Evolutionary conservation across 1,140 invertebrate genomes (phyloP).

Genomic region (Bombus cullumanus): DNA sequence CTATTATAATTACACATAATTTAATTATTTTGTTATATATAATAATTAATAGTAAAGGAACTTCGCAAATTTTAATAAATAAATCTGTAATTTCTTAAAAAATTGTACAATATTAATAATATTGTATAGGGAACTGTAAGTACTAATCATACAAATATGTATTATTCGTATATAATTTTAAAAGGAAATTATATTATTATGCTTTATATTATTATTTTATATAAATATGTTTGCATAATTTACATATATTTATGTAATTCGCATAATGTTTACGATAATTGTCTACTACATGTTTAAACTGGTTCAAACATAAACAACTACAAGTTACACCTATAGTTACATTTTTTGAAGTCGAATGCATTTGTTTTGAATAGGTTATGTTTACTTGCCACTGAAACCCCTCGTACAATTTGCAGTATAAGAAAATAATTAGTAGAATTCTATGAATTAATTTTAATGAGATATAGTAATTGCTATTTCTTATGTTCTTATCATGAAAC

Average conservation of each 20-base stretch:
- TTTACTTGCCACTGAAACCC: background rate
- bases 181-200: background rate
- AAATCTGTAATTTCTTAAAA: background rate
- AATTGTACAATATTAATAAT: background rate
- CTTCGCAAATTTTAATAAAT: background rate
- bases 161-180: background rate
- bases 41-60: background rate
- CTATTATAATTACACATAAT: background rate
- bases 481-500: too few relatives aligned
- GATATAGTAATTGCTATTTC: background rate
- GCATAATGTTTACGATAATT: background rate
- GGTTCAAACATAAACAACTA: background rate
- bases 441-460: background rate
- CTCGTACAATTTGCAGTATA: background rate
- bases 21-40: background rate
- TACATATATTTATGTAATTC: background rate
- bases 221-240: background rate
- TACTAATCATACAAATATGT: too few relatives aligned
- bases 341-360: background rate
- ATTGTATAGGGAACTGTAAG: too few relatives aligned
- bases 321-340: background rate
- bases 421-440: background rate
- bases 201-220: background rate
- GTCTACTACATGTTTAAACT: background rate
- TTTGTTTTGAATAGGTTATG: slow-evolving; percentile 24